phyloP scores from a whole-genome alignment of 2,113 vertebrate species.

The Ceratotherium simum region DNA sequence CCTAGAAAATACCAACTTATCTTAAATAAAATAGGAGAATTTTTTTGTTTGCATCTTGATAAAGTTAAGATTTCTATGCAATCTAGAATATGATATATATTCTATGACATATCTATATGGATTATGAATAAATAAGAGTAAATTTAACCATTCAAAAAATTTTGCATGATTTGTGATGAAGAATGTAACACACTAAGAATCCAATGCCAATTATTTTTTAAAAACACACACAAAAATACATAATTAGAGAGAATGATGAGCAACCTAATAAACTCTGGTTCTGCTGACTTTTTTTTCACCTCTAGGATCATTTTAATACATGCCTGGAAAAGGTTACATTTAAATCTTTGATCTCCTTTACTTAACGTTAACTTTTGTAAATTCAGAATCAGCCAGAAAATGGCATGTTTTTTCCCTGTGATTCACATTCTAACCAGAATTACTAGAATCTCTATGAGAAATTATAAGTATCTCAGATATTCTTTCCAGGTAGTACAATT shows the following conservation, averaged over 20 bases:
- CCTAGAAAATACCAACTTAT: background rate
- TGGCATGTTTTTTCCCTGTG: background rate
- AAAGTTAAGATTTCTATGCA: background rate
- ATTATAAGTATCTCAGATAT: conserved; percentile 33
- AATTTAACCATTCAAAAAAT: background rate
- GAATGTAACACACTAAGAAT: background rate
- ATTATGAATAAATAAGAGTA: background rate
- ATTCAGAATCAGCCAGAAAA: conserved; percentile 38
- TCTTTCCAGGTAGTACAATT: conserved; percentile 23
- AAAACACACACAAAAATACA: background rate
- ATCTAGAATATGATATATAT: background rate
- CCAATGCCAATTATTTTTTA: background rate
- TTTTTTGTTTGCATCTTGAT: background rate
- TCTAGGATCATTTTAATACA: background rate
- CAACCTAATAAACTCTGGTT: background rate
- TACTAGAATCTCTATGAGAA: conserved; percentile 27
- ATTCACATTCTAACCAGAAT: conserved; percentile 52
- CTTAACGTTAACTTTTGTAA: conserved; percentile 11
- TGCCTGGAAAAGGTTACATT: background rate
- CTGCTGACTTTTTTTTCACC: background rate
- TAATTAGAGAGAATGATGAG: background rate
- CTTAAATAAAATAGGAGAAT: background rate
- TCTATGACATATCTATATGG: background rate
- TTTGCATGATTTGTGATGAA: background rate
- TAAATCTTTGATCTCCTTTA: background rate